Percentiles rank a stretch among this genome's conserved stretches.
Conservation (phyloP, 2,797 vertebrate species). For the Coluber constrictor region DNA sequence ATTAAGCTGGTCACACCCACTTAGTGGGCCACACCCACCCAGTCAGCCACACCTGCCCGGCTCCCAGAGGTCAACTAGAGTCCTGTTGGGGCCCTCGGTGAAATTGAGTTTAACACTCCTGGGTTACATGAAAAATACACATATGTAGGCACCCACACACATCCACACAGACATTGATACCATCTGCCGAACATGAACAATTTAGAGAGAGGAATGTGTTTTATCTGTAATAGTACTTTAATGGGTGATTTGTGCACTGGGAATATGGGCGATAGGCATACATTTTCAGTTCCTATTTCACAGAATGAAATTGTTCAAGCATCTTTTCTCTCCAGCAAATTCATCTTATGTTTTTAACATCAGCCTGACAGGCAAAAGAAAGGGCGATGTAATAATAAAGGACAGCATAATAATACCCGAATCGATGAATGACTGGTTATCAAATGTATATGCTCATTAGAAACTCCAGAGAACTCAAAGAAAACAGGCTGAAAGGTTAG, state of each 20-base stretch:
- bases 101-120: no score
- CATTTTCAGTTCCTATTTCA: background rate
- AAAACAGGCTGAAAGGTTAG: background rate
- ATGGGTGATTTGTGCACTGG: background rate
- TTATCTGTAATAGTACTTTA: background rate
- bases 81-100: no score
- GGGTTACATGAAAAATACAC: background rate
- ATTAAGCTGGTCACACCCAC: no score
- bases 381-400: background rate
- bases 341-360: background rate
- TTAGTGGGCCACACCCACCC: no score
- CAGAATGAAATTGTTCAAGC: background rate
- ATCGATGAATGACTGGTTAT: background rate
- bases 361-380: background rate
- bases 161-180: background rate
- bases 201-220: background rate
- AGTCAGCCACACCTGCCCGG: no score
- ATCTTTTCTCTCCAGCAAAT: background rate
- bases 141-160: background rate
- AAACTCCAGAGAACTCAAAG: background rate
- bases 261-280: background rate
- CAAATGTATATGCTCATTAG: background rate
- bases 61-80: no score
- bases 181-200: background rate
- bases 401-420: background rate